Base-by-base conservation (phyloP, 2,113 vertebrate genomes). In the Lophius piscatorius region DNA sequence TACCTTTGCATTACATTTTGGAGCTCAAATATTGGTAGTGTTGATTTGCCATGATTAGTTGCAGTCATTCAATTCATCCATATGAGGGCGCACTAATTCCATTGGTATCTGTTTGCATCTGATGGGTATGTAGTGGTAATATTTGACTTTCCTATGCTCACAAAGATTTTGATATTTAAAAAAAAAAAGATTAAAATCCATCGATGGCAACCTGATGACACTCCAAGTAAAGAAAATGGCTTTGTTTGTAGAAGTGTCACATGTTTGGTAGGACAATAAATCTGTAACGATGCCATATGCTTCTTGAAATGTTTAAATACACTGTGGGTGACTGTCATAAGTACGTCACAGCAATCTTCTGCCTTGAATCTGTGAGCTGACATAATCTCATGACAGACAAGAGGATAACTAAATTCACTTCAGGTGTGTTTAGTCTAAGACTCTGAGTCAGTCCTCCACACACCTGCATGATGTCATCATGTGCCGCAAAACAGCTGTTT, bases 391-490 rank as follows among this genome's bases (percentile, higher is more conserved):
- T 16, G 6, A 16, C 35, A 20, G 20, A 28, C 23, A 21, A 14
- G n/a, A 18, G 9, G 42, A 56, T 73, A 74, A 73, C 23, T 67
- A 39, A 50, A 54, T 13, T 0, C 5, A 9, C 4, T 4, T 5
- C 1, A 0, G 35, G 42, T 26, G 14, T 16, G 14, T 34, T 31
- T 16, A 9, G 10, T 1, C 18, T 45, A 17, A 23, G 24, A 38
- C 61, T 41, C 29, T 80, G 70, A 81, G 8, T 82, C 74, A 77
- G 39, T 4, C 41, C 6, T 29, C 11, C 4, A 12, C 51, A 39
- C 78, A 85, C 78, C 74, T 85, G 65, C 34, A 20, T 85, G 77
- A 79, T 9, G 56, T 72, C 4, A 70, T 52, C 14, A 12, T 4
- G 6, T 18, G 17, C 7, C 20, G 1, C 10, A 10, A 18, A n/a